These are phyloP conservation scores for Heterodera schachtii DNA, from an alignment of 1,140 invertebrate species.

Conservation along the genomic window DNA sequence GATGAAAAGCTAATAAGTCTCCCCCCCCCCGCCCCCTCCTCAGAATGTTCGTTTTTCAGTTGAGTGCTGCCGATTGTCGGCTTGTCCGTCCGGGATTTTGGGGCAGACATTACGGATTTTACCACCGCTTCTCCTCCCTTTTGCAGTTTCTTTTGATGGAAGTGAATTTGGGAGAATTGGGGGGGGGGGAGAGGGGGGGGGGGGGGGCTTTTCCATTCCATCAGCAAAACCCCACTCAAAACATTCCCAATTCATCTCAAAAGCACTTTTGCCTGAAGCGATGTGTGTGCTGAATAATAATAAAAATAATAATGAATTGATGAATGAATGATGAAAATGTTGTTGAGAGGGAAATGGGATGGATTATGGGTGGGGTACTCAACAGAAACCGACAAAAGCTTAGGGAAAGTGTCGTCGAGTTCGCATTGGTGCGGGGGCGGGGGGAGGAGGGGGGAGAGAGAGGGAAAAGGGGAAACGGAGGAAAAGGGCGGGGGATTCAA, in stretches of 20 bases:
- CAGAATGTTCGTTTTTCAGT: neutral
- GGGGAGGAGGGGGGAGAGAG: no score
- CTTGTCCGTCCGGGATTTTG: neutral
- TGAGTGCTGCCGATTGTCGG: neutral
- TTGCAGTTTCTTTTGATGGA: neutral
- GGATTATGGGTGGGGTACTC: neutral
- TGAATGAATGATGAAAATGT: neutral
- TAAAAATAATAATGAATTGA: neutral
- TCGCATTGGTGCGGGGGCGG: neutral
- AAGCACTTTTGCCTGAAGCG: neutral
- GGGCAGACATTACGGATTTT: neutral
- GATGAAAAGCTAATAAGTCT: no score
- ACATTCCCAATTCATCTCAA: neutral
- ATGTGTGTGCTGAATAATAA: neutral
- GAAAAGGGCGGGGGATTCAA: neutral
- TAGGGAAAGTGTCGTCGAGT: conserved; percentile 1
- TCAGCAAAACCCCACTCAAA: conserved; percentile 2
- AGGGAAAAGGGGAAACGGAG: no score
- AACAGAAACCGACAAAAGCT: neutral
- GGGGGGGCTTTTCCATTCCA: neutral
- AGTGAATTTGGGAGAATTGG: neutral
- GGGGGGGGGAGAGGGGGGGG: no score
- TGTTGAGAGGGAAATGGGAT: neutral
- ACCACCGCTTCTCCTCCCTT: neutral
- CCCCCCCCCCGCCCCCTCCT: no score